Percentiles rank a stretch among this genome's conserved stretches.
These are phyloP conservation scores for Eulemur rubriventer DNA, from an alignment of 2,797 vertebrate species.

Conservation along the genomic window DNA sequence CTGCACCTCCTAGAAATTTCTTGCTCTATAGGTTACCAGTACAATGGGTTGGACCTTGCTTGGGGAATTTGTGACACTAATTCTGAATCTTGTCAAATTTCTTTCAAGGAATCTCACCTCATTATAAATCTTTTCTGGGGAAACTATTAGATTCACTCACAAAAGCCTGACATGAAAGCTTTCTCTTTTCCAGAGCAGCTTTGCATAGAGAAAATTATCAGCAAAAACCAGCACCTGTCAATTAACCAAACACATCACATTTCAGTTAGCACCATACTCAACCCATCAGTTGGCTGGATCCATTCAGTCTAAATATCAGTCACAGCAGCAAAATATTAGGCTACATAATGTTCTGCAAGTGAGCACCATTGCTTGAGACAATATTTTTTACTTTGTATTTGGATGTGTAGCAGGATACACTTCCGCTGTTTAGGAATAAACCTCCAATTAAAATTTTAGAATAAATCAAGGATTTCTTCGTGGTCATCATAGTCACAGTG, in stretches of 20 bases:
- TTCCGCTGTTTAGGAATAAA: neutral
- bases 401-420: neutral
- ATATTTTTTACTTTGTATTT: neutral
- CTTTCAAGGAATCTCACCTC: neutral
- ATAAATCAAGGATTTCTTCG: neutral
- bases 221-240: neutral
- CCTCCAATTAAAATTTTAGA: neutral
- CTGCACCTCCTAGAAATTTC: neutral
- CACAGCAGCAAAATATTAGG: neutral
- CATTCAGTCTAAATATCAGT: neutral
- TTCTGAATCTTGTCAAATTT: neutral
- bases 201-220: neutral
- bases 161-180: neutral
- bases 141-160: neutral
- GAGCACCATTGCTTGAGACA: neutral
- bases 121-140: neutral
- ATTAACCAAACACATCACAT: neutral
- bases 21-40: neutral
- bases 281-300: neutral
- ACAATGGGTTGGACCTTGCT: neutral
- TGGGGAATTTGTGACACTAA: neutral
- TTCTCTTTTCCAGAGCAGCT: neutral
- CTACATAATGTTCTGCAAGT: neutral
- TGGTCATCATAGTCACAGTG: neutral
- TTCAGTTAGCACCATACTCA: neutral